Conservation (phyloP, 1,140 invertebrate species). For the Andricus grossulariae region DNA sequence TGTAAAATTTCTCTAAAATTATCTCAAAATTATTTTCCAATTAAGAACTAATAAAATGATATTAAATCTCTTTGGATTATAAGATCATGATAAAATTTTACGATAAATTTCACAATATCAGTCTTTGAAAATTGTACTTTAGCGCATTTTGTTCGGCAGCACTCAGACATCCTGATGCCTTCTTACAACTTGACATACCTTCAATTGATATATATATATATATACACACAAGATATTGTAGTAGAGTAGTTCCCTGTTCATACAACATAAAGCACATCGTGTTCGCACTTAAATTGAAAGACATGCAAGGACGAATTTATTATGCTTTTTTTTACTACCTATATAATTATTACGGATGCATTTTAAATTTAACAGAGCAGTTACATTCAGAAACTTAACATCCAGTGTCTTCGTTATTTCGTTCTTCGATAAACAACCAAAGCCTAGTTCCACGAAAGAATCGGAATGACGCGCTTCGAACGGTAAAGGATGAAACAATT, state of each 20-base stretch:
- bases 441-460: conserved; percentile 16
- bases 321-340: conserved; percentile 32
- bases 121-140: no score
- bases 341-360: conserved; percentile 50
- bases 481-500: conserved; percentile 24
- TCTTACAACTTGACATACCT: not conserved
- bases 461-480: not conserved
- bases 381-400: conserved; percentile 50
- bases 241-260: not conserved
- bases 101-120: no score
- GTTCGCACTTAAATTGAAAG: conserved; percentile 8
- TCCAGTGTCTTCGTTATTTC: conserved; percentile 40
- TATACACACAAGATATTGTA: no score
- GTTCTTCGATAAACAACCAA: not conserved
- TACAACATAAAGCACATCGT: not conserved
- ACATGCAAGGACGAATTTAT: conserved; percentile 42
- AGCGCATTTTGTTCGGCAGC: no score
- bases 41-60: no score
- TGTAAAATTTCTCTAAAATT: no score
- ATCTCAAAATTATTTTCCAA: no score
- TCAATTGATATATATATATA: not conserved
- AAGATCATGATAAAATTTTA: no score
- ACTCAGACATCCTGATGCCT: no score
- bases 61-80: no score
- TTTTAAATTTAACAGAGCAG: conserved; percentile 48